Evolutionary conservation across 2,797 vertebrate species (phyloP), one percentile per base, ranked within the genome.

Genomic region (Adrianichthys oophorus): DNA sequence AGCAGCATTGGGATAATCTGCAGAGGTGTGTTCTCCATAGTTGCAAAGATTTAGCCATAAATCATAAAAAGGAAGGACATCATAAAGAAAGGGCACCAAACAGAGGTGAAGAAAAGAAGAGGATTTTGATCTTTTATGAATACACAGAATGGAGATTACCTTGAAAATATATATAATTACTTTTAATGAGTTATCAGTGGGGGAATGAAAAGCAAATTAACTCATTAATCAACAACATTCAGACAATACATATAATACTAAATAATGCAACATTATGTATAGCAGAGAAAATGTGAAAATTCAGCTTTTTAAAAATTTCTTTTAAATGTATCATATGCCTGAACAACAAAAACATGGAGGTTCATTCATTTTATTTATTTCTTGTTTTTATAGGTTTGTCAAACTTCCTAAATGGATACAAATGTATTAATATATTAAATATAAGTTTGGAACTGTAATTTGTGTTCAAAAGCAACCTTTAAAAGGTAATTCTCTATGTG

Each of bases 11-110:
- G 63, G 68, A 62, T 85, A 74, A 86, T 82, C 85, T 89, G 85
- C 79, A 76, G 74, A 67, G 48, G 69, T 49, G 76, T 82, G 81
- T 79, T 83, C 84, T 84, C 74, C 75, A 78, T 63, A 66, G 68
- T 59, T 46, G 53, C 69, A 73, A 66, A 78, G 41, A 49, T 56
- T 45, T 48, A 61, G 61, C 68, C 44, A 85, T 83, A 71, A 75
- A 86, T 84, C 87, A 85, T 48, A 46, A 63, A 17, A 65, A 62
- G 24, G 57, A 71, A 59, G 37, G 52, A 65, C 49, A 48, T 56
- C 59, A 40, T 53, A 43, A 71, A 65, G 49, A 63, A 64, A 59
- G 50, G 44, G 61, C 16, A 45, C 26, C 52, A 58, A 52, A 41
- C 43, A 41, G 15, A 43, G 56, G 46, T 47, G 19, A 17, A 56